Percentiles rank a stretch among this genome's conserved stretches.
phyloP scores from a whole-genome alignment of 2,888 invertebrate species.

The Lasioglossum vierecki region DNA sequence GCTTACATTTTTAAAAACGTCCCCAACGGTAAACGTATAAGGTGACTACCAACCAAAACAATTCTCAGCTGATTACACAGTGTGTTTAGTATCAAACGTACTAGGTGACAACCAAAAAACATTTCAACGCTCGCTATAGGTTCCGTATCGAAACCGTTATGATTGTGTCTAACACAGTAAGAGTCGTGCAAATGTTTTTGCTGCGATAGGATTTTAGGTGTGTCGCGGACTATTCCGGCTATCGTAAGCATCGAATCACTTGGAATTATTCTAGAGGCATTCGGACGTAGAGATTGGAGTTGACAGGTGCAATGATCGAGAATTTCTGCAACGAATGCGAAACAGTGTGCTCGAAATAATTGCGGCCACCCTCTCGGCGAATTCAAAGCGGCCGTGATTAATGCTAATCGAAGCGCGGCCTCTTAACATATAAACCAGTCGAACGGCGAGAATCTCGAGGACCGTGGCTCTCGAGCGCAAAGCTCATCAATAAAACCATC shows the following conservation, averaged over 20 bases:
- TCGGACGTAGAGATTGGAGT: background rate
- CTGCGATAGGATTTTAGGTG: too few relatives aligned
- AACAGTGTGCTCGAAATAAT: conserved; percentile 5
- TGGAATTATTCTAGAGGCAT: background rate
- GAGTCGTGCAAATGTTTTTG: background rate
- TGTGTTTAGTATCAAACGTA: too few relatives aligned
- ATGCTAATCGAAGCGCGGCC: conserved; percentile 25
- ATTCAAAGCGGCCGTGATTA: conserved; percentile 14
- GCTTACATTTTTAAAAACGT: too few relatives aligned
- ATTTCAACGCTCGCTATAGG: too few relatives aligned
- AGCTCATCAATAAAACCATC: conserved; percentile 27
- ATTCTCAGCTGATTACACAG: too few relatives aligned
- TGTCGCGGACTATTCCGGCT: too few relatives aligned
- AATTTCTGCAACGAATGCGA: background rate
- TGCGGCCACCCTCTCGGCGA: background rate
- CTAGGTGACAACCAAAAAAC: too few relatives aligned
- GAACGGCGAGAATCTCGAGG: background rate
- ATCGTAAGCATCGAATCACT: too few relatives aligned
- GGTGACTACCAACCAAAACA: too few relatives aligned
- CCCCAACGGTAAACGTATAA: too few relatives aligned
- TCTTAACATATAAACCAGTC: conserved; percentile 32
- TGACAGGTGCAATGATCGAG: background rate
- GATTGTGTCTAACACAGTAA: too few relatives aligned
- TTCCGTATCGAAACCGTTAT: too few relatives aligned
- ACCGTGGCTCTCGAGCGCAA: background rate